Base-by-base conservation (phyloP, 2,797 vertebrate species). In the Muscicapa comitata region DNA sequence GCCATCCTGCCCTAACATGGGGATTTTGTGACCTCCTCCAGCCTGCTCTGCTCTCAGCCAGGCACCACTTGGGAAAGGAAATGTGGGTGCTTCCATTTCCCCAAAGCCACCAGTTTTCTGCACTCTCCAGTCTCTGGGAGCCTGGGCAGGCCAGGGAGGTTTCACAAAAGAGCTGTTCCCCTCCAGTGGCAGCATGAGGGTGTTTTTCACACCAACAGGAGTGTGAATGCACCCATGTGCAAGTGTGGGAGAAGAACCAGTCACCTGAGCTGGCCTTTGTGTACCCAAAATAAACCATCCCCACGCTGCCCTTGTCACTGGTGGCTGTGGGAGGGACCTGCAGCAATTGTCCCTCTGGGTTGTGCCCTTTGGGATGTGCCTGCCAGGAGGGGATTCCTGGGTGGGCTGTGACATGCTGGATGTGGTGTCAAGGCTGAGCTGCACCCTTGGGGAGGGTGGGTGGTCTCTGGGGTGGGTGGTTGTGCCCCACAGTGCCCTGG, bases 81-180 rank as follows among this genome's bases (percentile, higher is more conserved):
- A 9, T 37, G 25, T 7, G 13, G 47, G 5, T 70, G 23, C 6
- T 17, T 90, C 35, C 8, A 6, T 67, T 74, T 59, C 45, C 43
- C 43, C 35, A 85, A 43, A 47, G 10, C 31, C 48, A 25, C 37
- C 53, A 12, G 35, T 23, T n/a, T 43, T 43, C 65, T 54, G 40
- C 4, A 1, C 51, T 37, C 2, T 17, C 11, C 50, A 38, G 25
- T 45, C 78, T 68, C 50, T 54, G 38, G 9, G 47, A 54, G 31
- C 35, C 13, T 38, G 25, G 28, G 15, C 11, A 66, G 28, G 24
- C 43, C 65, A 38, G 0, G 0, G 29, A 73, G 33, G 33, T 37
- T 74, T 58, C 66, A 45, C 48, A 33, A 71, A 35, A n/a, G 4
- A 62, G 23, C n/a, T 40, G 13, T 6, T 59, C 68, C 55, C 11